Evolutionary conservation across 2,797 vertebrate species (phyloP).

Genomic region (Rhadinocentrus ornatus): DNA sequence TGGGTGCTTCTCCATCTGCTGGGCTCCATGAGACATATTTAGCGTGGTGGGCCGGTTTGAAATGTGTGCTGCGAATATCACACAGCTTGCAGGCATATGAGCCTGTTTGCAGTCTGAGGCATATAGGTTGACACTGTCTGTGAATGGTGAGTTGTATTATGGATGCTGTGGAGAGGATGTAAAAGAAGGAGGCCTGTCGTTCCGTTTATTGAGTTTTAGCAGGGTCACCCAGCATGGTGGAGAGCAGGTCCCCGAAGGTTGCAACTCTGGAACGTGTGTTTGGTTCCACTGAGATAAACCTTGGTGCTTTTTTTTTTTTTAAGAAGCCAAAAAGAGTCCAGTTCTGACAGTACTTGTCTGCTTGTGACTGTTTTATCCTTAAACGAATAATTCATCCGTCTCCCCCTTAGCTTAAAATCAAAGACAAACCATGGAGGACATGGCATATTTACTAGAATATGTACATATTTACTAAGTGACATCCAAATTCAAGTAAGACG

Average conservation of each 20-base stretch:
- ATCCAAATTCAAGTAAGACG: not conserved
- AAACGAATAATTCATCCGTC: constrained; percentile 28
- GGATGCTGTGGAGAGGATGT: constrained; percentile 15
- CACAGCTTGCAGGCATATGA: constrained; percentile 50
- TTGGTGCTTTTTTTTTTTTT: constrained; percentile 27
- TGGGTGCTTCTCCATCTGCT: constrained; percentile 57
- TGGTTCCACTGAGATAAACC: constrained; percentile 51
- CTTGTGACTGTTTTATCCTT: constrained; percentile 35
- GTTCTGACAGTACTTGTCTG: constrained; percentile 46
- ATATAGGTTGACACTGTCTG: constrained; percentile 23
- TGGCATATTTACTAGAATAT: not conserved
- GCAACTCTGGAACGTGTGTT: constrained; percentile 42
- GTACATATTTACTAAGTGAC: not conserved
- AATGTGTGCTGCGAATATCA: constrained; percentile 28
- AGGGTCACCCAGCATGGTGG: constrained; percentile 27
- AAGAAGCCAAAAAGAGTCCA: constrained; percentile 64
- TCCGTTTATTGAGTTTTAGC: constrained; percentile 47
- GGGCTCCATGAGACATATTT: constrained; percentile 39
- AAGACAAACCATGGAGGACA: not conserved
- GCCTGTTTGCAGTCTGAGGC: constrained; percentile 3
- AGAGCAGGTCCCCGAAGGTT: constrained; percentile 46
- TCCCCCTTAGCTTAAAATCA: constrained; percentile 15
- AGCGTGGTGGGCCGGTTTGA: constrained; percentile 20
- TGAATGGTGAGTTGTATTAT: constrained; percentile 20
- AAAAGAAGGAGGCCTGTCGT: constrained; percentile 32